Conservation (phyloP, 2,797 vertebrate species). For the Propithecus deckenii region DNA sequence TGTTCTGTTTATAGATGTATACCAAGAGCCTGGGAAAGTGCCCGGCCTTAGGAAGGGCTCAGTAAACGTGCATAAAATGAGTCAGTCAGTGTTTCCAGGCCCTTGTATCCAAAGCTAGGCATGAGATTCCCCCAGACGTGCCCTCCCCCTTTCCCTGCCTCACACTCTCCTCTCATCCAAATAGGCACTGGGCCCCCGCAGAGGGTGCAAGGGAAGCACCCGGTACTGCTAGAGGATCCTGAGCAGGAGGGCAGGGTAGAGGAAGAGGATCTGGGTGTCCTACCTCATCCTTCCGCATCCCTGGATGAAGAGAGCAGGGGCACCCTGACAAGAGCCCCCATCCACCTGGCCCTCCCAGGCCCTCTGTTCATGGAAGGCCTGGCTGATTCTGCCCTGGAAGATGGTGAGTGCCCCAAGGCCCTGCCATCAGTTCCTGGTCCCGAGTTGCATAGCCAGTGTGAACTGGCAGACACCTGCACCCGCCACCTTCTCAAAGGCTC, state of each 20-base stretch:
- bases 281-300: fast-evolving
- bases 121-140: fast-evolving
- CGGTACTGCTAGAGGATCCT: not conserved
- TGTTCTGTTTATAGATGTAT: not conserved
- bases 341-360: constrained; percentile 44
- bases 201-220: constrained; percentile 1
- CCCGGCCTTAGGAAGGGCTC: not conserved
- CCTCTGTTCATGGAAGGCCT: constrained; percentile 70
- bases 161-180: not conserved
- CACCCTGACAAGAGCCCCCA: not conserved
- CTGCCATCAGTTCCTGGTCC: not conserved
- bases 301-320: not conserved
- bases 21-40: not conserved
- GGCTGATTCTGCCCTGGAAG: constrained; percentile 83
- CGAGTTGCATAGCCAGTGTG: not conserved
- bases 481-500: not conserved
- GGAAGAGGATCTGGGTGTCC: constrained; percentile 22
- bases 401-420: constrained; percentile 78
- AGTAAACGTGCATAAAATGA: not conserved
- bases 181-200: constrained; percentile 38
- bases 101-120: not conserved
- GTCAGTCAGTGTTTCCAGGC: not conserved
- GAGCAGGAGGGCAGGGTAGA: constrained; percentile 32
- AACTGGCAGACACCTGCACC: not conserved
- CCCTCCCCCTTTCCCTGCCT: not conserved